phyloP scores from a whole-genome alignment of 2,888 invertebrate genomes.

The Crepidodera aurea region DNA sequence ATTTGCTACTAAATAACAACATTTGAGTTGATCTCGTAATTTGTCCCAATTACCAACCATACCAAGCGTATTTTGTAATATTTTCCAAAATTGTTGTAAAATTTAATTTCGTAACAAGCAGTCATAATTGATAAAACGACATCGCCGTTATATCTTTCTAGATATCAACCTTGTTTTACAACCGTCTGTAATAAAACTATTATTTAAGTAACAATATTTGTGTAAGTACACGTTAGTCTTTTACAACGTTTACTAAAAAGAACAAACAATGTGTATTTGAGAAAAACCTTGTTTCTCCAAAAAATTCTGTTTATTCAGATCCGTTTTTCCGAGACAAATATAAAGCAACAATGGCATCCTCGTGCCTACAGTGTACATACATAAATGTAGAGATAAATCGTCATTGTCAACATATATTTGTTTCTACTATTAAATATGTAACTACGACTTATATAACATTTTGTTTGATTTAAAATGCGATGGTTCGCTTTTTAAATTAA shows the following conservation, averaged over 20 bases:
- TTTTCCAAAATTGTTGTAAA: slow-evolving; percentile 8
- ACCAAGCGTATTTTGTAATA: slow-evolving; percentile 51
- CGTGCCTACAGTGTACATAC: slow-evolving; percentile 48
- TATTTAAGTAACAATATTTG: slow-evolving; percentile 41
- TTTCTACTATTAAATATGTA: slow-evolving; percentile 47
- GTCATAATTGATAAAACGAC: slow-evolving; percentile 11
- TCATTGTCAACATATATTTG: slow-evolving; percentile 43
- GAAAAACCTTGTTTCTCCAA: slow-evolving; percentile 47
- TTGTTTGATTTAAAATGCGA: slow-evolving; percentile 12
- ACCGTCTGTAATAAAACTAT: slow-evolving; percentile 35
- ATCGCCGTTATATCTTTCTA: slow-evolving; percentile 13
- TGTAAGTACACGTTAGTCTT: slow-evolving; percentile 44
- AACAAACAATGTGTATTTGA: slow-evolving; percentile 50
- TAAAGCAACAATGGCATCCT: slow-evolving; percentile 47
- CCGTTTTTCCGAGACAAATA: slow-evolving; percentile 45
- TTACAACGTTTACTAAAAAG: slow-evolving; percentile 53
- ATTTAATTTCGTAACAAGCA: slow-evolving; percentile 2
- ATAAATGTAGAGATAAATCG: slow-evolving; percentile 44
- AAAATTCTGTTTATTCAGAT: slow-evolving; percentile 46
- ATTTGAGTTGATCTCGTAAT: too few species aligned
- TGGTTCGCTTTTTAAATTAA: too few species aligned
- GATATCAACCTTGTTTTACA: slow-evolving; percentile 35
- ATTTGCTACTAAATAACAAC: too few species aligned
- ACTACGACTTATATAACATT: slow-evolving; percentile 43
- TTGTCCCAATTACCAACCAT: too few species aligned